Conservation (phyloP, 37 sponge, comb jelly and placozoan species). For the Ephydatia muelleri region DNA sequence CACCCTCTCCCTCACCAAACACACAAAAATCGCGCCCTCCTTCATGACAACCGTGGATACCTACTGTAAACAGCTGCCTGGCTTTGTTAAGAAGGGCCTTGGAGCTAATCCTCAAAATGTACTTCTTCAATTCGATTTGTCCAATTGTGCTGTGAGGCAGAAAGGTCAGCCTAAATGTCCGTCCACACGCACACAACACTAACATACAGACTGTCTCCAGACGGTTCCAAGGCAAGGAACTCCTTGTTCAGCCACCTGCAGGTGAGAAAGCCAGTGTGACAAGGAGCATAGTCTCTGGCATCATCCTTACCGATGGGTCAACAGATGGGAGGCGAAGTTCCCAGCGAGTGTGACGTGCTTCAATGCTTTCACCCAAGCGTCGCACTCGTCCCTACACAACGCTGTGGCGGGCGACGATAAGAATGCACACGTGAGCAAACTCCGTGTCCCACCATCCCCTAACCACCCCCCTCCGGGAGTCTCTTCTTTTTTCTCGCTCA, state of each 20-base stretch:
- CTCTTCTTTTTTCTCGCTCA: no score
- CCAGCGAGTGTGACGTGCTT: constrained; percentile 57
- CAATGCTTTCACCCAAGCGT: constrained; percentile 80
- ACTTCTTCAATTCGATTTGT: constrained; percentile 44
- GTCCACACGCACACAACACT: neutral
- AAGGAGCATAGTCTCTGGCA: no score
- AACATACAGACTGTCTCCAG: constrained; percentile 46
- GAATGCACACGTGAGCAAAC: neutral
- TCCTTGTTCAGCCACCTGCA: constrained; percentile 85
- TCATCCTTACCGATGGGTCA: constrained; percentile 61
- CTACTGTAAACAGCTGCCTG: constrained; percentile 48
- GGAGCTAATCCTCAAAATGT: constrained; percentile 45
- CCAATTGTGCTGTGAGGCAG: neutral
- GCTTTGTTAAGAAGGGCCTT: constrained; percentile 19
- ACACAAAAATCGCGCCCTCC: no score
- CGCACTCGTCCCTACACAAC: constrained; percentile 75
- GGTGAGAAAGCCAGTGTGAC: neutral
- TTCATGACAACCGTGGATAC: no score
- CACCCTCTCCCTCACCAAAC: no score
- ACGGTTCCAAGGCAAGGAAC: constrained; percentile 71
- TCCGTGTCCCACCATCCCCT: neutral
- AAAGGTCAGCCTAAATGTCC: neutral
- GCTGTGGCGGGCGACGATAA: constrained; percentile 54
- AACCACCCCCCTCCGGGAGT: no score
- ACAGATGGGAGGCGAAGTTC: constrained; percentile 65